Evolutionary conservation across 2,888 invertebrate species (phyloP).

Genomic region (Tanytarsus gracilentus): DNA sequence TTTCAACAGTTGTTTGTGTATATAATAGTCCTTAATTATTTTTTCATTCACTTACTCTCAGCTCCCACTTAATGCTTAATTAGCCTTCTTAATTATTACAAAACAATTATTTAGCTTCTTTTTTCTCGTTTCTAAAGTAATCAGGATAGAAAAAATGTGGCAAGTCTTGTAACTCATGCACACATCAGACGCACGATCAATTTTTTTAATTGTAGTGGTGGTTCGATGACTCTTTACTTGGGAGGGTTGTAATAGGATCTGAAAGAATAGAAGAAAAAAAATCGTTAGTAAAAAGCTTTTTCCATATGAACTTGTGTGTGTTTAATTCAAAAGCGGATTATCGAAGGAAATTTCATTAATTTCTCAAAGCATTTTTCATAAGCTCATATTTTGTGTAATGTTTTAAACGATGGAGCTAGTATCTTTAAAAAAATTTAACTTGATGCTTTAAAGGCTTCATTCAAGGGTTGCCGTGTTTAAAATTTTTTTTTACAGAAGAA

Average conservation of each 20-base stretch:
- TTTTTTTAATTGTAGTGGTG: background rate
- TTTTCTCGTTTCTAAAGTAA: background rate
- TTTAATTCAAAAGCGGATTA: background rate
- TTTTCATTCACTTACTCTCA: slow-evolving; percentile 9
- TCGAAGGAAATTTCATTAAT: too few relatives aligned
- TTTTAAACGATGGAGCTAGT: too few relatives aligned
- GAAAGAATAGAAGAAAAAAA: slow-evolving; percentile 8
- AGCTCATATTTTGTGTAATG: too few relatives aligned
- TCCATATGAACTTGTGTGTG: background rate
- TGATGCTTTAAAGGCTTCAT: too few relatives aligned
- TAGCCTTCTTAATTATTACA: slow-evolving; percentile 25
- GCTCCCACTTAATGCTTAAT: slow-evolving; percentile 17
- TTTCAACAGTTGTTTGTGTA: background rate
- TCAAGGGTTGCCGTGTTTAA: too few relatives aligned
- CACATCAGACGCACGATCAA: too few relatives aligned
- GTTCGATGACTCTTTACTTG: slow-evolving; percentile 22
- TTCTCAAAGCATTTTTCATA: too few relatives aligned
- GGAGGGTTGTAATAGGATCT: slow-evolving; percentile 24
- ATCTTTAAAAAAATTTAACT: too few relatives aligned
- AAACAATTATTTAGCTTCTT: slow-evolving; percentile 18
- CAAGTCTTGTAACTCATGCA: background rate
- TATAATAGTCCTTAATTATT: slow-evolving; percentile 19
- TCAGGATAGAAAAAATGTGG: slow-evolving; percentile 5
- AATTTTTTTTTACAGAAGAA: too few relatives aligned
- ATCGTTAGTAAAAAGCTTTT: slow-evolving; percentile 10